Percentiles rank a stretch among this genome's conserved stretches.
Conservation (phyloP, 2,888 invertebrate genomes). For the Zygaena filipendulae region DNA sequence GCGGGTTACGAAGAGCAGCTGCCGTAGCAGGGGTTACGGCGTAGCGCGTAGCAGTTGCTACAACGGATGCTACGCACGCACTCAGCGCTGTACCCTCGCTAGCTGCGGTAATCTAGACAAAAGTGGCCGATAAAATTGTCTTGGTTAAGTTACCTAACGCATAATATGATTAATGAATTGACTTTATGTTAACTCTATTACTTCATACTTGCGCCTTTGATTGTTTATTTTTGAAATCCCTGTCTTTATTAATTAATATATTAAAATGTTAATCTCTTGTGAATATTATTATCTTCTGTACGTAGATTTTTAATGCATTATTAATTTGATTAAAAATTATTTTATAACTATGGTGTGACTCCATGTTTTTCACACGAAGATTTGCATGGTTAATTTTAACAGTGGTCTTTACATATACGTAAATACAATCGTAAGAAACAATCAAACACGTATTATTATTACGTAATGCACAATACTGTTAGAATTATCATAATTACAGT, state of each 20-base stretch:
- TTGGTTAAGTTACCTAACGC: constrained; percentile 59
- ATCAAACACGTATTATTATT: constrained; percentile 65
- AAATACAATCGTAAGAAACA: constrained; percentile 66
- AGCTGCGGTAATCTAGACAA: constrained; percentile 43
- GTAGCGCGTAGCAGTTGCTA: constrained; percentile 5
- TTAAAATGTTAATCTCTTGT: constrained; percentile 55
- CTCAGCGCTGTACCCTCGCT: constrained; percentile 25
- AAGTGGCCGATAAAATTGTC: constrained; percentile 50
- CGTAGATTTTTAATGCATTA: constrained; percentile 40
- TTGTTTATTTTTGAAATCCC: constrained; percentile 59
- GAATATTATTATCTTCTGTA: constrained; percentile 38
- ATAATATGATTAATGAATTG: constrained; percentile 66
- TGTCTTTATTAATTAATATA: constrained; percentile 53
- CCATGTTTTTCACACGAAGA: constrained; percentile 40
- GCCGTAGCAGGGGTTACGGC: constrained; percentile 18
- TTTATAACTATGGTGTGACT: constrained; percentile 55
- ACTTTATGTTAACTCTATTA: constrained; percentile 66
- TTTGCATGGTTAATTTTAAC: constrained; percentile 29
- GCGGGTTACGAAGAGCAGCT: constrained; percentile 15
- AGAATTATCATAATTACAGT: constrained; percentile 60
- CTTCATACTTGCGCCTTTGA: constrained; percentile 63
- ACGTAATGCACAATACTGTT: constrained; percentile 67
- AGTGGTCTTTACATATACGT: constrained; percentile 62
- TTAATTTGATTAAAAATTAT: constrained; percentile 56
- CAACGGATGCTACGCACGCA: constrained; percentile 18